Conservation (phyloP, 92 coral and sea anemone genomes). For the Muricea muricata region DNA sequence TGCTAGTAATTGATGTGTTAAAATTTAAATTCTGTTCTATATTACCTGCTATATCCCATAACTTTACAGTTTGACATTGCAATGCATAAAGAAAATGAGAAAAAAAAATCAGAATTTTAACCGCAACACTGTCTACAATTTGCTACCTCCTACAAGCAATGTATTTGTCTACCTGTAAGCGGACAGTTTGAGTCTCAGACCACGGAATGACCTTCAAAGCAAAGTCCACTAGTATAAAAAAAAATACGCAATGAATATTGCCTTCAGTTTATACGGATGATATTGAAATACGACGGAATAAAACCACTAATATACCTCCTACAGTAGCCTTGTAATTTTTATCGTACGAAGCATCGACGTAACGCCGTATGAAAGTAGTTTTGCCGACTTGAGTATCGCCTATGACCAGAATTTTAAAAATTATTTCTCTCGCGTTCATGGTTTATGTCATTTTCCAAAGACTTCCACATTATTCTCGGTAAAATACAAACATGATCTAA, state of each 20-base stretch:
- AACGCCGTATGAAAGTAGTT: conserved; percentile 88
- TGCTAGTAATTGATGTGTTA: no score
- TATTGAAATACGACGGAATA: no score
- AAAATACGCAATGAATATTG: background rate
- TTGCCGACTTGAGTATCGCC: conserved; percentile 97
- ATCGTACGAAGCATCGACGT: conserved; percentile 70
- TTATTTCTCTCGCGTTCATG: conserved; percentile 72
- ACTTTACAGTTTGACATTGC: conserved; percentile 47
- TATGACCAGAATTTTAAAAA: conserved; percentile 88
- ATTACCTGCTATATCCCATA: conserved; percentile 92
- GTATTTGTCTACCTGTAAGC: conserved; percentile 77
- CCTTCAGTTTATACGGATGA: no score
- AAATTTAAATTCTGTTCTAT: no score
- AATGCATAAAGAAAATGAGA: background rate
- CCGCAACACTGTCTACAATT: no score
- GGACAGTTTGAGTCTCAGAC: conserved; percentile 84
- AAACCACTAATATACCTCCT: conserved; percentile 70
- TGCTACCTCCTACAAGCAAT: no score
- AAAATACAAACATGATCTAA: background rate
- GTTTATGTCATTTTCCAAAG: background rate
- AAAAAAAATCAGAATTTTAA: background rate
- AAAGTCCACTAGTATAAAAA: conserved; percentile 79
- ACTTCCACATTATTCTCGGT: background rate
- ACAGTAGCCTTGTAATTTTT: conserved; percentile 88
- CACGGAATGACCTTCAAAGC: conserved; percentile 91